Evolutionary conservation across 2,888 invertebrate species (phyloP).

Genomic region (Cremastinae sp.): DNA sequence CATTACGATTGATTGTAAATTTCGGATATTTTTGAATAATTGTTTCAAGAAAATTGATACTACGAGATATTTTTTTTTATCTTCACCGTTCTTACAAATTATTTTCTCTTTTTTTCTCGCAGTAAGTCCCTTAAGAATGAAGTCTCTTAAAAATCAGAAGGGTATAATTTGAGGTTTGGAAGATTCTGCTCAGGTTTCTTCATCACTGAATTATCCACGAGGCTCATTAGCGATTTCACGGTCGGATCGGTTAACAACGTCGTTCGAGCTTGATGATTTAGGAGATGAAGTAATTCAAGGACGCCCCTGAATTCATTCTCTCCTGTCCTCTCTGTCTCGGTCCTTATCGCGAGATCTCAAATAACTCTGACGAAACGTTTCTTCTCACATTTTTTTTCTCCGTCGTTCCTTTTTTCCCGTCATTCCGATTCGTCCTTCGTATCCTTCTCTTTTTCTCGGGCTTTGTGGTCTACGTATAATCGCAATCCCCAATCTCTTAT

Average conservation of each 20-base stretch:
- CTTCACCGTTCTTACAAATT: background rate
- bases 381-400: slow-evolving; percentile 48
- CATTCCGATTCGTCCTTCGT: slow-evolving; percentile 29
- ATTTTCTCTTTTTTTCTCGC: background rate
- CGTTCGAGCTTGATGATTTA: slow-evolving; percentile 66
- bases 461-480: slow-evolving; percentile 40
- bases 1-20: background rate
- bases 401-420: slow-evolving; percentile 41
- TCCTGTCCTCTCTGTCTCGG: slow-evolving; percentile 40
- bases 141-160: background rate
- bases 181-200: slow-evolving; percentile 24
- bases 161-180: background rate
- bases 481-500: slow-evolving; percentile 45
- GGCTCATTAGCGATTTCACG: slow-evolving; percentile 70
- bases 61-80: background rate
- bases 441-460: slow-evolving; percentile 46
- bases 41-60: background rate
- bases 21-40: no score
- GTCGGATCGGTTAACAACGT: slow-evolving; percentile 54
- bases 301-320: slow-evolving; percentile 47
- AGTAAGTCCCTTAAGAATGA: background rate
- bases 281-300: slow-evolving; percentile 67
- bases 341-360: slow-evolving; percentile 67
- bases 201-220: slow-evolving; percentile 67
- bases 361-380: slow-evolving; percentile 69